Percentiles rank a stretch among this genome's conserved stretches.
phyloP scores from a whole-genome alignment of 2,888 invertebrate species.

The Stenoptilia bipunctidactyla region DNA sequence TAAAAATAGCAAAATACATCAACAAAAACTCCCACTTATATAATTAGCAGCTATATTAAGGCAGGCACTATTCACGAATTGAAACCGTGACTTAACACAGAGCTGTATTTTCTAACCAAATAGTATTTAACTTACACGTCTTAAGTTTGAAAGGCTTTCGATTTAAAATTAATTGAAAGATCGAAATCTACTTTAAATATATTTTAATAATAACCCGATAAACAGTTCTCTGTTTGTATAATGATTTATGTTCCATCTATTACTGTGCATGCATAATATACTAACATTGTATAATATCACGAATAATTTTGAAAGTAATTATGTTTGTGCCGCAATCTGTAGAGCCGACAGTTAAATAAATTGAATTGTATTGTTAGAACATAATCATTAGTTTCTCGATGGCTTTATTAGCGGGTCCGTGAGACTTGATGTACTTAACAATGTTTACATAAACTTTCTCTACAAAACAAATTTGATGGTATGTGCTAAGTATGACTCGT shows the following conservation, averaged over 20 bases:
- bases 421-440: slow-evolving; percentile 22
- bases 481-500: slow-evolving; percentile 48
- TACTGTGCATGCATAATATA: slow-evolving; percentile 1
- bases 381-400: slow-evolving; percentile 32
- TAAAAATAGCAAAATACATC: too few species aligned
- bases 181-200: slow-evolving; percentile 23
- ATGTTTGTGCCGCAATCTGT: background rate
- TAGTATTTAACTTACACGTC: too few species aligned
- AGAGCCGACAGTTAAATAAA: background rate
- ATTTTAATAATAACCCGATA: slow-evolving; percentile 15
- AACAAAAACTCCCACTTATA: too few species aligned
- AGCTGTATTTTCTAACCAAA: too few species aligned
- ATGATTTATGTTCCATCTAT: slow-evolving; percentile 23
- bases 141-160: background rate
- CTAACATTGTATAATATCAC: slow-evolving; percentile 8
- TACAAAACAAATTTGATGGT: slow-evolving; percentile 36
- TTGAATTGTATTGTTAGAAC: slow-evolving; percentile 24
- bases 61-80: too few species aligned
- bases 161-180: slow-evolving; percentile 39
- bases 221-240: slow-evolving; percentile 26
- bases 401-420: slow-evolving; percentile 37
- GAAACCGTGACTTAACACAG: too few species aligned
- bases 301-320: slow-evolving; percentile 8
- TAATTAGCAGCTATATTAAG: too few species aligned
- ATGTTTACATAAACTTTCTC: slow-evolving; percentile 50